Conservation (phyloP, 2,888 invertebrate species). For the Pycnomerus fuliginosus region DNA sequence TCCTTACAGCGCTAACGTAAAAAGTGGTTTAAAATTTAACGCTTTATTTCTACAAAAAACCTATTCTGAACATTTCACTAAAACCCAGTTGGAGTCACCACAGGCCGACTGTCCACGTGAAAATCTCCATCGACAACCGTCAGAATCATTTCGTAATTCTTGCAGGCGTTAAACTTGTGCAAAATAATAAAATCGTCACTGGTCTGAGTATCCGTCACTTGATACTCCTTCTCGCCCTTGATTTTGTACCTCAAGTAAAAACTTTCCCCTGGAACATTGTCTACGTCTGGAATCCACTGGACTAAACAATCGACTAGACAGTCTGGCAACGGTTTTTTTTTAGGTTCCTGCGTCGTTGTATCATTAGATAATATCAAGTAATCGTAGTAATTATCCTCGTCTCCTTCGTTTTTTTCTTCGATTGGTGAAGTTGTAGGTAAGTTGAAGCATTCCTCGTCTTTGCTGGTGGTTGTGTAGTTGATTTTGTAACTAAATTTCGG, state of each 20-base stretch:
- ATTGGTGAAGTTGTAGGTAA: neutral
- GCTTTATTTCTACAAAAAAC: no score
- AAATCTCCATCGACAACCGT: constrained; percentile 41
- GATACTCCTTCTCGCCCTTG: constrained; percentile 36
- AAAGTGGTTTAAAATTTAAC: no score
- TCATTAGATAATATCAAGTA: constrained; percentile 26
- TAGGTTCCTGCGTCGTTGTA: constrained; percentile 5
- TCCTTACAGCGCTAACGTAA: no score
- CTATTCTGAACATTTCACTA: no score
- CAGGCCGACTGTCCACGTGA: constrained; percentile 39
- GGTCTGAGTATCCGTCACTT: constrained; percentile 34
- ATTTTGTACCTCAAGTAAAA: constrained; percentile 42
- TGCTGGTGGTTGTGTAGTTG: constrained; percentile 33
- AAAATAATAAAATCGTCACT: constrained; percentile 40
- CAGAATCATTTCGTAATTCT: constrained; percentile 40
- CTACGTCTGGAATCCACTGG: constrained; percentile 43
- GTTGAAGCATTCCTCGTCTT: constrained; percentile 29
- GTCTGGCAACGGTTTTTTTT: constrained; percentile 4
- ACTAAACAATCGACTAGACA: constrained; percentile 40
- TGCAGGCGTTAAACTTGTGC: constrained; percentile 41
- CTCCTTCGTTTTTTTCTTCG: constrained; percentile 18
- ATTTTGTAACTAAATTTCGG: constrained; percentile 42
- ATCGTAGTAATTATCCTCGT: constrained; percentile 32
- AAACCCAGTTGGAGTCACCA: constrained; percentile 35
- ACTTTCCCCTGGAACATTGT: constrained; percentile 41